Conservation (phyloP, 2,888 invertebrate genomes). For the Agonum fuliginosum region DNA sequence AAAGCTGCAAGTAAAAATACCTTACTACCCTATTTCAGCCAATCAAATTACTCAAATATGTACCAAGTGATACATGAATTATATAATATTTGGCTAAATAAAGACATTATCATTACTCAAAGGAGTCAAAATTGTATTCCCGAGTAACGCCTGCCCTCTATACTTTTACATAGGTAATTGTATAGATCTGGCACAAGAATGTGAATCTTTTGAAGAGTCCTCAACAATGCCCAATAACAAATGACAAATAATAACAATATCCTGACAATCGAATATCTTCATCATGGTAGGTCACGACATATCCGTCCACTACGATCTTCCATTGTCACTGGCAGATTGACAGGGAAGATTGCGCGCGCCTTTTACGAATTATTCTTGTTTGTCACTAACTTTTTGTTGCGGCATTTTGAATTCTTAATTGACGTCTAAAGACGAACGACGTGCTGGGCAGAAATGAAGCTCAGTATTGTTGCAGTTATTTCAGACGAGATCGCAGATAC, state of each 20-base stretch:
- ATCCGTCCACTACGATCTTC: conserved; percentile 47
- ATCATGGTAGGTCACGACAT: conserved; percentile 22
- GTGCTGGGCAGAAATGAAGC: background rate
- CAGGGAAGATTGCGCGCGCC: conserved; percentile 54
- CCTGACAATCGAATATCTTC: conserved; percentile 52
- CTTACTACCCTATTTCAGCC: no score
- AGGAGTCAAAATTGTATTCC: no score
- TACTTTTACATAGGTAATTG: no score
- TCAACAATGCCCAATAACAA: no score
- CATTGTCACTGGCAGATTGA: conserved; percentile 54
- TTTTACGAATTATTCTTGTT: conserved; percentile 59
- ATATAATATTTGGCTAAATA: no score
- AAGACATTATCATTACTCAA: no score
- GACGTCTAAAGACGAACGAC: conserved; percentile 53
- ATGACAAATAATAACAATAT: conserved; percentile 51
- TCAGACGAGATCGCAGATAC: conserved; percentile 1
- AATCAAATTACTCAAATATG: no score
- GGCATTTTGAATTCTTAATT: conserved; percentile 56
- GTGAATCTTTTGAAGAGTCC: no score
- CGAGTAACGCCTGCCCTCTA: no score
- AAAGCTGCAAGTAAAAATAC: no score
- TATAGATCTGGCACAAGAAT: no score
- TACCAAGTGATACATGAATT: no score
- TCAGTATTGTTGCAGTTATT: conserved; percentile 32
- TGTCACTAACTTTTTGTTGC: conserved; percentile 55